Percentiles rank a stretch among this genome's conserved stretches.
Evolutionary conservation across 1,140 invertebrate genomes (phyloP).

Genomic region (Psilanteris sp.): DNA sequence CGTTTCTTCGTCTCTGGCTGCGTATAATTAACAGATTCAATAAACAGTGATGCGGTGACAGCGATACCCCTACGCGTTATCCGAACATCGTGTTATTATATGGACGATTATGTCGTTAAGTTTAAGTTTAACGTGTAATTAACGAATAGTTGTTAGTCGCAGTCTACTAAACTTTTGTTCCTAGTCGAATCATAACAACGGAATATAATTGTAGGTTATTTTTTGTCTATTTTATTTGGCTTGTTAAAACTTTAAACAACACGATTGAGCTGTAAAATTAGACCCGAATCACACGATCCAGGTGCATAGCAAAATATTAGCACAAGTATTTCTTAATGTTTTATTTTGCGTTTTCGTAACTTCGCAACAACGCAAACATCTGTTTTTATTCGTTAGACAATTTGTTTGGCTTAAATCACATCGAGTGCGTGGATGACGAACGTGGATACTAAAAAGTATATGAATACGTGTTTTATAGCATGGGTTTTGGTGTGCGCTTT

Average conservation of each 20-base stretch:
- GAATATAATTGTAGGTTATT: slow-evolving; percentile 48
- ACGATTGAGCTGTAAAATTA: slow-evolving; percentile 69
- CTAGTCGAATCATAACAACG: slow-evolving; percentile 36
- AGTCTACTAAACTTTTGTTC: slow-evolving; percentile 24
- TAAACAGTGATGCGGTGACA: slow-evolving; percentile 66
- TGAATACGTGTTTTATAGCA: no score
- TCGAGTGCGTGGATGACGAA: no score
- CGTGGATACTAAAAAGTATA: no score
- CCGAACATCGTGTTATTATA: slow-evolving; percentile 67
- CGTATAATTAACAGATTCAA: slow-evolving; percentile 70
- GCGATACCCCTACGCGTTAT: slow-evolving; percentile 50
- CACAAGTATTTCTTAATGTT: slow-evolving; percentile 1
- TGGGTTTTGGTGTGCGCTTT: no score
- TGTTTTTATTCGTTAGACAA: no score
- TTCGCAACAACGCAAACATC: no score
- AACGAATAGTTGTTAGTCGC: slow-evolving; percentile 56
- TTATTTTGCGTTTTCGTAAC: no score
- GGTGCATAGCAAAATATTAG: slow-evolving; percentile 40
- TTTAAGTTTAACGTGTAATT: slow-evolving; percentile 67
- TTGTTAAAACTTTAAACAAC: slow-evolving; percentile 23
- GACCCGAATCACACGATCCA: slow-evolving; percentile 62
- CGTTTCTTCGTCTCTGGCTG: slow-evolving; percentile 21
- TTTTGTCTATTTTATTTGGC: slow-evolving; percentile 26
- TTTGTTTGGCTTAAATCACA: no score
- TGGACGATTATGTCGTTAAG: slow-evolving; percentile 71